Evolutionary conservation across 1,140 invertebrate species (phyloP), one percentile per base, ranked within the genome.

Genomic region (Hycleus phaleratus): DNA sequence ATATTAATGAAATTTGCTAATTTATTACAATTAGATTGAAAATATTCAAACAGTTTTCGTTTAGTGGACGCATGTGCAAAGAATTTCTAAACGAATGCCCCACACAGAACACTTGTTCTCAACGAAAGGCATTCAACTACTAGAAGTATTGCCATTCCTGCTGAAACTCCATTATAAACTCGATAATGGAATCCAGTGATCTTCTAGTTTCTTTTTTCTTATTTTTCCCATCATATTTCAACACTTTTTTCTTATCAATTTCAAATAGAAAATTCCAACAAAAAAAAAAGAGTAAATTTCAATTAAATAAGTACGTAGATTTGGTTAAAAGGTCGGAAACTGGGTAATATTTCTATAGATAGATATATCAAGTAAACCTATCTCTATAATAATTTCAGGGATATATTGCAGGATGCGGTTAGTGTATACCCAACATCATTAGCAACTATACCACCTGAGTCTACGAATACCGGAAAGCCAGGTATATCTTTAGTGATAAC

Each of bases 151-250:
- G 40, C 32, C 38, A 39, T 46, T 49, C 48, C 59, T 24, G 47
- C 38, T 43, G 56, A 47, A 59, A 65, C 58, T 45, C 59, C 49
- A 65, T 65, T 65, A 65, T 63, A 61, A 58, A 53, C 47, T 38
- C 56, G 51, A 65, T 65, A 65, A 65, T 63, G 56, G 63, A 63
- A 63, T 65, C 59, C 63, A 61, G 61, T 56, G 46, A 44, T 48
- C 49, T 38, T 56, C 38, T 43, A n/a, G 26, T 38, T 54, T 38
- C 26, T 26, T 18, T 12, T 18, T 18, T 18, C 18, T 18, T 18
- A 18, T 18, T 39, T 10, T 10, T 7, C 38, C 6, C 6, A 39
- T 39, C 10, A 39, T 7, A 39, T 39, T 39, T 39, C 38, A 42
- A 5, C 3, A 10, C 40, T 42, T n/a, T 42, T 9, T n/a, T 7